Base-by-base conservation (phyloP, 2,888 invertebrate species). In the Mantis religiosa region DNA sequence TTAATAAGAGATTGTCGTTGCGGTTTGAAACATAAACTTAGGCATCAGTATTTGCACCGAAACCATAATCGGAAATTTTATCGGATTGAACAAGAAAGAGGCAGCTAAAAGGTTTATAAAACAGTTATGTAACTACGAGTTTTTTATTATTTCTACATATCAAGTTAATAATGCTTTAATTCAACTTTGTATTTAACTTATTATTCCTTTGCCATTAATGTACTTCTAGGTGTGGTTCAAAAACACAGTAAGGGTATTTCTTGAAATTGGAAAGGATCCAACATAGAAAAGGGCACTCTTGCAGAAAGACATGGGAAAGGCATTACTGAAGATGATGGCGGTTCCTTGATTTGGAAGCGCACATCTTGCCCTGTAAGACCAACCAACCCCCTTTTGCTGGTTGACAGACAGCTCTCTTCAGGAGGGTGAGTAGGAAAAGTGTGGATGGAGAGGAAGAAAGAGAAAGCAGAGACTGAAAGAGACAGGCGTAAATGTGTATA, bases 391-490 rank as follows among this genome's bases (percentile, higher is more conserved):
- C 87, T 82, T 87, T 30, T 28, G 30, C 34, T 30, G 82, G 28
- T 87, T 87, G 87, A 87, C 82, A 82, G 87, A 87, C 87, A 87
- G 86, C 86, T 87, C 87, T 88, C 84, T 88, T 88, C 83, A 83
- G 83, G 83, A n/a, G 30, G 84, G 83, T 47, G 83, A 83, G 82
- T 47, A 82, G 83, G 81, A 34, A 84, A 82, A 28, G n/a, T 15
- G 88, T 82, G 81, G 84, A 82, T 71, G 85, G 85, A 85, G 82
- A 87, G 30, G 81, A 83, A 89, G 89, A 87, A 71, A 86, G 28
- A n/a, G 82, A 41, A 82, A 27, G 84, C 6, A 28, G 83, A 85
- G 84, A 87, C 82, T 84, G 89, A 87, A 34, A 87, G 89, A 84
- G 71, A 81, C 71, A 89, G 86, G 86, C 54, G 54, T 71, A 71